phyloP scores from a whole-genome alignment of 2,113 vertebrate genomes.

The Ictalurus punctatus region DNA sequence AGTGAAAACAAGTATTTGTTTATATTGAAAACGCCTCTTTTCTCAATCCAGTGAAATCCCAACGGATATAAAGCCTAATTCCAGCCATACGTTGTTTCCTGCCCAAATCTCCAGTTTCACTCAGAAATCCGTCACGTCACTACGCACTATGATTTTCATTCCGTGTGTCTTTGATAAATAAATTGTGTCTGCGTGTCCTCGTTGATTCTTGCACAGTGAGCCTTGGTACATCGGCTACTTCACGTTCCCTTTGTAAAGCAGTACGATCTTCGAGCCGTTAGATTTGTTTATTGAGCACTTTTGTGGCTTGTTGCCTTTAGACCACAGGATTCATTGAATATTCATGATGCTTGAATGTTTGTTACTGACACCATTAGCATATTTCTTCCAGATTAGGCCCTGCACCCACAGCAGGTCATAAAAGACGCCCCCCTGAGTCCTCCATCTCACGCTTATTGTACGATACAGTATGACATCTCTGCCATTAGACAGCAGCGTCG shows the following conservation, averaged over 20 bases:
- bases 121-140: not conserved
- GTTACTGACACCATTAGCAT: conserved; percentile 49
- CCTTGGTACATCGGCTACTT: not conserved
- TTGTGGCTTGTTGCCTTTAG: conserved; percentile 40
- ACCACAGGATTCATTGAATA: conserved; percentile 45
- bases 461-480: conserved; percentile 41
- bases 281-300: conserved; percentile 20
- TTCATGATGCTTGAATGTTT: conserved; percentile 50
- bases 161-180: not conserved
- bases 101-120: not conserved
- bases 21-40: not conserved
- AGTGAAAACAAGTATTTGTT: not conserved
- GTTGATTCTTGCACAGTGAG: not conserved
- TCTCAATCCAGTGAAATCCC: not conserved
- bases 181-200: not conserved
- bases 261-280: not conserved
- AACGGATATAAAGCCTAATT: not conserved
- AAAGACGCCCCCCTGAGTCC: conserved; percentile 7
- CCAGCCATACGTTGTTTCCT: not conserved
- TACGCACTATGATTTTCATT: not conserved
- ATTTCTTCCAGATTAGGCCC: conserved; percentile 48
- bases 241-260: not conserved
- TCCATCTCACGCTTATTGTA: conserved; percentile 28
- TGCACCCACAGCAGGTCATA: conserved; percentile 36
- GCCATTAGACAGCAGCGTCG: conserved; percentile 28